Evolutionary conservation across 1,140 invertebrate genomes (phyloP).

Genomic region (Orius insidiosus): DNA sequence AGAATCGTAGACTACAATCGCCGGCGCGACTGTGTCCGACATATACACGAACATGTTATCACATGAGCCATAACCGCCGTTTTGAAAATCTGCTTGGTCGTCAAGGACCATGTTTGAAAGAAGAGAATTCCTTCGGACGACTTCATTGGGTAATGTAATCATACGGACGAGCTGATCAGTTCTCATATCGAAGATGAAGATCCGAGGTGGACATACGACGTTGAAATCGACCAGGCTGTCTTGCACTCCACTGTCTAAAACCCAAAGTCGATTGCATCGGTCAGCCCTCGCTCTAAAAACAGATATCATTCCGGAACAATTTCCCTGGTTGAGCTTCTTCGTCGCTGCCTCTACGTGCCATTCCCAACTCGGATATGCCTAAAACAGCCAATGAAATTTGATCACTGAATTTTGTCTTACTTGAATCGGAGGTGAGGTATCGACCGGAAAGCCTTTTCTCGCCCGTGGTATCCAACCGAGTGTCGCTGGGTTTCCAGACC

Average conservation of each 20-base stretch:
- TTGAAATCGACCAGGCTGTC: conserved; percentile 57
- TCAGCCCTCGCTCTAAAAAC: conserved; percentile 56
- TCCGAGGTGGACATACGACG: conserved; percentile 56
- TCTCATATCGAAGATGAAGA: conserved; percentile 56
- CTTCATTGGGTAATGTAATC: conserved; percentile 38
- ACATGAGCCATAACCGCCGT: conserved; percentile 31
- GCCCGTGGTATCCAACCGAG: conserved; percentile 44
- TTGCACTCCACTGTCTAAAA: conserved; percentile 49
- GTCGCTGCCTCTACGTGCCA: conserved; percentile 46
- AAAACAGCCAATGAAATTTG: conserved; percentile 10
- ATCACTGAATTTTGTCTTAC: conserved; percentile 22
- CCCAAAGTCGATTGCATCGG: conserved; percentile 59
- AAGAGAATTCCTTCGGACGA: conserved; percentile 46
- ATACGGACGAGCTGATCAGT: conserved; percentile 23
- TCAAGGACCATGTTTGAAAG: conserved; percentile 62
- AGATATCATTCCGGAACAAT: conserved; percentile 55
- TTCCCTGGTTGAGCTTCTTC: conserved; percentile 28
- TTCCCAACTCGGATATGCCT: conserved; percentile 64
- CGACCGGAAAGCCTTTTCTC: conserved; percentile 28
- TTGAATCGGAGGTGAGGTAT: conserved; percentile 38
- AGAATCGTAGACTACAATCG: conserved; percentile 54
- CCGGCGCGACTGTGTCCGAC: conserved; percentile 56
- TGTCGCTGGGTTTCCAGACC: conserved; percentile 52
- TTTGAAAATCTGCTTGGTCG: conserved; percentile 26
- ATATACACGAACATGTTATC: conserved; percentile 63